Evolutionary conservation across 2,113 vertebrate species (phyloP), one percentile per base, ranked within the genome.

Genomic region (Hepsetus odoe): DNA sequence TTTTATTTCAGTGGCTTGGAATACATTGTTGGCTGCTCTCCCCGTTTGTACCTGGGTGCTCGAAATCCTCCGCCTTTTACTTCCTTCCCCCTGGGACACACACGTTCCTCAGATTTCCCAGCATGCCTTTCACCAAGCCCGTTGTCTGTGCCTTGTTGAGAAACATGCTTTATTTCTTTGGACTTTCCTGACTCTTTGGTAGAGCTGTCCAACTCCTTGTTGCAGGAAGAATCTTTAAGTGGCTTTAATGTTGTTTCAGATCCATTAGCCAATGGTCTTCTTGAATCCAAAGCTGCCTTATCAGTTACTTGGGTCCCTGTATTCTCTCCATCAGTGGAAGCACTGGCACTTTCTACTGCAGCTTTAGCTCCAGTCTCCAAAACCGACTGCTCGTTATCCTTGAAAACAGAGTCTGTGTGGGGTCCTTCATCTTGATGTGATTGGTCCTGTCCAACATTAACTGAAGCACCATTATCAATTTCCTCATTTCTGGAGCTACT

Each of bases 41-140:
- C 28, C 26, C 38, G 55, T 26, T 65, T 77, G 40, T 90, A 94
- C 93, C 93, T 89, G 81, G 90, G 90, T 0, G 87, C 91, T 90
- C 91, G 88, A 80, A 90, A 90, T 84, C 88, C 92, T n/a, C 88
- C 89, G 0, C 86, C 84, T 88, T 91, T 94, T 8, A 90, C 85
- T 59, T 92, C 91, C 76, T 91, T 94, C 80, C 86, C 91, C 79
- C 82, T 86, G 5, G 90, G 86, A 80, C 87, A 88, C 53, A 86
- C 81, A 82, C 80, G 85, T 26, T 89, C 90, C 76, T 90, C 88
- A 0, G 72, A 72, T 67, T 85, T 89, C 51, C 79, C 88, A 72
- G 74, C 80, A 59, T 83, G 78, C 35, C 5, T 84, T 67, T 84
- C 85, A 40, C 74, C 80, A 8, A 62, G 20, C 30, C 20, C 22